Conservation (phyloP, 1,140 invertebrate species). For the Vollenhovia emeryi region DNA sequence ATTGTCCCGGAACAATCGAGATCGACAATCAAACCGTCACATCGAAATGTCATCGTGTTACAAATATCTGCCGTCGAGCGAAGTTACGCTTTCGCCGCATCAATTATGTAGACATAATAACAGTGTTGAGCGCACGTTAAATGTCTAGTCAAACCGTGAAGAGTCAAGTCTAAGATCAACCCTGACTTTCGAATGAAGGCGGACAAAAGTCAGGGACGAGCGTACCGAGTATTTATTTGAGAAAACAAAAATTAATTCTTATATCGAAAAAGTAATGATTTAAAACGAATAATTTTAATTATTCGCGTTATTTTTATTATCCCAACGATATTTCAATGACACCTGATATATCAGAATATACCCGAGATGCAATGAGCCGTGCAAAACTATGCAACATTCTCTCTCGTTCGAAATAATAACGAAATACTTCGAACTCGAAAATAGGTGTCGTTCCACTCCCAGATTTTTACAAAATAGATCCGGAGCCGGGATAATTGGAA, state of each 20-base stretch:
- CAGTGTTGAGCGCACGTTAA: not conserved
- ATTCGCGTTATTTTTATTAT: slow-evolving; percentile 1
- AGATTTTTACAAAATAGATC: not conserved
- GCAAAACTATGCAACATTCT: not conserved
- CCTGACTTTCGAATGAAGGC: not conserved
- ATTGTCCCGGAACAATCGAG: slow-evolving; percentile 48
- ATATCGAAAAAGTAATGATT: not conserved
- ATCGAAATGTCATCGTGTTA: slow-evolving; percentile 43
- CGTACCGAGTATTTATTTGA: not conserved
- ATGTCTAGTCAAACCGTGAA: not conserved
- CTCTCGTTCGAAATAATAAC: not conserved
- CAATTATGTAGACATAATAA: not conserved
- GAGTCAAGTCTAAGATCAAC: not conserved
- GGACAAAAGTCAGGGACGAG: too few species aligned
- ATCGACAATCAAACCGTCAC: slow-evolving; percentile 48
- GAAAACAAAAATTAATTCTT: not conserved
- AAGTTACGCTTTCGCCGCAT: not conserved
- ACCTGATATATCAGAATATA: not conserved
- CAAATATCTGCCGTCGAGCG: not conserved
- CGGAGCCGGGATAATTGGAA: not conserved
- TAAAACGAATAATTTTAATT: not conserved
- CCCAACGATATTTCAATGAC: not conserved
- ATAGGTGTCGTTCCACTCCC: not conserved
- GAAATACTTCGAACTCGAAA: not conserved
- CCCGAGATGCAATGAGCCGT: not conserved